Evolutionary conservation across 2,113 vertebrate species (phyloP), one percentile per base, ranked within the genome.

Genomic region (Trichechus manatus): DNA sequence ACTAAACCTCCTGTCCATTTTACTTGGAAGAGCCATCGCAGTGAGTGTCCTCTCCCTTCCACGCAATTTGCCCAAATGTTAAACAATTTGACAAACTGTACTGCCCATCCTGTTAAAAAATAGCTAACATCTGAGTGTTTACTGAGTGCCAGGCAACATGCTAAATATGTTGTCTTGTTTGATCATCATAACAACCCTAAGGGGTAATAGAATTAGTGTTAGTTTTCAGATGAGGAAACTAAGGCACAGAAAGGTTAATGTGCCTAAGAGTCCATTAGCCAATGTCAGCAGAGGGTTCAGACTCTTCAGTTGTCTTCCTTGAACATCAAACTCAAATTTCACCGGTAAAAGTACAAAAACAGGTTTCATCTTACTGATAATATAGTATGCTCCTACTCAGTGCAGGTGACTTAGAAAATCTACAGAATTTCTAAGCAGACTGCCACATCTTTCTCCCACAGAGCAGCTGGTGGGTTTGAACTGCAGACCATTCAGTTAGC

Each of bases 331-430:
- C 33, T 70, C 33, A 36, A 70, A 20, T n/a, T n/a, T 88, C 56
- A 89, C 36, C 44, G 56, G 29, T 36, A 89, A 83, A 95, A 61
- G 39, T 8, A 53, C 23, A 53, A 50, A 59, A 91, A 66, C 64
- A 78, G 11, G 42, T 91, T 64, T 95, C 6, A 23, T 77, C 53
- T 80, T 93, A 63, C 39, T 70, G 36, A 84, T 1, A 31, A 47
- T 20, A 31, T 15, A 36, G 7, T 47, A 53, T 85, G 53, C 5
- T n/a, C 66, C 44, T 89, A 42, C 6, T 82, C 31, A 82, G 39
- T 36, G 15, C 9, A 22, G 23, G 50, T 72, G 42, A 88, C 42
- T 84, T 77, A 36, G 77, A 90, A 96, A 96, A 92, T 31, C 53
- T 61, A 27, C 6, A 36, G 61, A 33, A 82, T 53, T 95, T 2